Evolutionary conservation across 2,113 vertebrate species (phyloP), one percentile per base, ranked within the genome.

Genomic region (Pedetes capensis): DNA sequence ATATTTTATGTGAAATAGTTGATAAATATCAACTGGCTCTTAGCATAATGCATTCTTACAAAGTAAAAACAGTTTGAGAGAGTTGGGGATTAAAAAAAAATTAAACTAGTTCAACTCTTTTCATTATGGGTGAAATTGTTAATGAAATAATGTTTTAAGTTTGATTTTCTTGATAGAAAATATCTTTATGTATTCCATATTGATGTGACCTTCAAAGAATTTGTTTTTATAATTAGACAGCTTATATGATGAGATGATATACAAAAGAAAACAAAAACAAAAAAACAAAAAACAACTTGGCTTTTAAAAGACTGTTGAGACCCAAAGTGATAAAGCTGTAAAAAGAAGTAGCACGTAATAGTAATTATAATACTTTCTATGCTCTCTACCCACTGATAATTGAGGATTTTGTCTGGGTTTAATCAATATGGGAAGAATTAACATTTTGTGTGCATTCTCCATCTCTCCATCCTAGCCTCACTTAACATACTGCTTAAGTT

Each of bases 41-140:
- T 18, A 72, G 59, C 22, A 9, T 20, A 68, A 69, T 76, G 7
- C 64, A 68, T 63, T 59, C 66, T 84, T 91, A 85, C 4, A 74
- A 87, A 72, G 16, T 47, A 12, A 53, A 57, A 61, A 63, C 88
- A 42, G 2, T 47, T 59, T 51, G n/a, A 84, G 53, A 89, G 14
- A 82, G 4, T 32, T 34, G n/a, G 6, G 39, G 37, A 71, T 74
- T n/a, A 75, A 93, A 91, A 84, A 93, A 83, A 49, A 34, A 42
- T 87, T 44, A 95, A 47, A 55, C 3, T 76, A 85, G 9, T 9
- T 51, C 34, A 72, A 6, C 5, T 87, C 18, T 80, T 92, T 25
- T 89, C 7, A 51, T 76, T 78, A 34, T 85, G 37, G n/a, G 53
- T 92, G 37, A 93, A 79, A 80, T 95, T 9, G 80, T 89, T 72